Base-by-base conservation (phyloP, 2,113 vertebrate genomes). In the mouse (Mus musculus) region DNA sequence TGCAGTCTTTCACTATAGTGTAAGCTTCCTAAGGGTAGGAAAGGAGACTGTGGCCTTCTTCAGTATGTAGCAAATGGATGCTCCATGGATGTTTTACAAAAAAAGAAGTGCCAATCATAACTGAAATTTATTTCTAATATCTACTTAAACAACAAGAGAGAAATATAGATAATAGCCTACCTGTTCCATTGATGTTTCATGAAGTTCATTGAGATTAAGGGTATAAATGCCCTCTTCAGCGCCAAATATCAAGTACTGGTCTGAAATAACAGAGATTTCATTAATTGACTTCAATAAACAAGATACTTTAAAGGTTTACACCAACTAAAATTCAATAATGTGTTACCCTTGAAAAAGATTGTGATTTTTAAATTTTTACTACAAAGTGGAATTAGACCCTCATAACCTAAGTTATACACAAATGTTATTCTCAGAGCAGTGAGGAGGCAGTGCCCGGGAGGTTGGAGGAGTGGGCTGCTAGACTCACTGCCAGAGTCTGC, bases 131-230 rank as follows among this genome's bases (percentile, higher is more conserved):
- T 46, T 95, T 91, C 85, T 93, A 71, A 4, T 81, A 36, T 92
- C 19, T 94, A 63, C 4, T 26, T 88, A 88, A 82, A 69, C 20
- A 88, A 94, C 22, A 61, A 94, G 61, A 87, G 63, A 73, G 54
- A 22, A 91, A 84, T 90, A 95, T 26, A 3, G 11, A 97, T 71
- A 93, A 33, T 73, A 95, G 89, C 54, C 75, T 97, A 99, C 99
- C 99, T 99, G 99, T 97, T 99, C 99, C 99, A 99, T 99, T 52
- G 99, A 99, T 13, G 99, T 99, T 98, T 99, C 99, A 65, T 99
- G 99, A 95, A 99, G 99, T 97, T 99, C 99, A 95, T 99, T 99
- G 86, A 99, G 99, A 97, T 99, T 99, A 96, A 99, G 98, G 0
- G 99, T 99, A 97, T 99, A 99, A 98, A 99, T 99, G 71, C 99